Evolutionary conservation across 2,113 vertebrate genomes (phyloP).

Genomic region (Bothrops jararaca): DNA sequence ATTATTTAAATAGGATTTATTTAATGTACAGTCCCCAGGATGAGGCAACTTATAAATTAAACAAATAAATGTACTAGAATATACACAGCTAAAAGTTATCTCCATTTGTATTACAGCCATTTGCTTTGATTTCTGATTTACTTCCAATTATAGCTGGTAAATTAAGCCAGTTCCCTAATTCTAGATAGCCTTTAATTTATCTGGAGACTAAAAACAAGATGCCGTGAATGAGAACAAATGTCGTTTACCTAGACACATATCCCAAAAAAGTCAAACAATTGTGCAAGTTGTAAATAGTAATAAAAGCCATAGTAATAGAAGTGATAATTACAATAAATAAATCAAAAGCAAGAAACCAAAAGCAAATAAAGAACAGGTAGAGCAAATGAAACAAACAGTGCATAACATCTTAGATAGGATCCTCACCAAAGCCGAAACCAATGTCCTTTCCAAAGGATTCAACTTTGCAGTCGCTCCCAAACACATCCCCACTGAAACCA

Average conservation of each 20-base stretch:
- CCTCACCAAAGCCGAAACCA: too few species aligned
- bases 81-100: not conserved
- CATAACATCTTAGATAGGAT: too few species aligned
- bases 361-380: not conserved
- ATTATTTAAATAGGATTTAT: not conserved
- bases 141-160: conserved; percentile 14
- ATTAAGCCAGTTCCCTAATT: conserved; percentile 9
- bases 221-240: conserved; percentile 10
- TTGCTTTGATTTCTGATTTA: conserved; percentile 17
- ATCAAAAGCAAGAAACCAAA: conserved; percentile 15
- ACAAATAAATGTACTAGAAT: not conserved
- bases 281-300: conserved; percentile 14
- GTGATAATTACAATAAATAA: conserved; percentile 10
- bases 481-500: too few species aligned
- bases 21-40: not conserved
- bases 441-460: too few species aligned
- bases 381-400: too few species aligned
- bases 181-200: conserved; percentile 20
- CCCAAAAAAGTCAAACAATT: conserved; percentile 12
- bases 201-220: conserved; percentile 6
- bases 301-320: conserved; percentile 17
- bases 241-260: conserved; percentile 19
- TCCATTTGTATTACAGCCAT: not conserved
- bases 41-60: not conserved
- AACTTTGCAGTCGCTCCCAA: too few species aligned